Base-by-base conservation (phyloP, 2,888 invertebrate species). In the Druceiella hillmani region DNA sequence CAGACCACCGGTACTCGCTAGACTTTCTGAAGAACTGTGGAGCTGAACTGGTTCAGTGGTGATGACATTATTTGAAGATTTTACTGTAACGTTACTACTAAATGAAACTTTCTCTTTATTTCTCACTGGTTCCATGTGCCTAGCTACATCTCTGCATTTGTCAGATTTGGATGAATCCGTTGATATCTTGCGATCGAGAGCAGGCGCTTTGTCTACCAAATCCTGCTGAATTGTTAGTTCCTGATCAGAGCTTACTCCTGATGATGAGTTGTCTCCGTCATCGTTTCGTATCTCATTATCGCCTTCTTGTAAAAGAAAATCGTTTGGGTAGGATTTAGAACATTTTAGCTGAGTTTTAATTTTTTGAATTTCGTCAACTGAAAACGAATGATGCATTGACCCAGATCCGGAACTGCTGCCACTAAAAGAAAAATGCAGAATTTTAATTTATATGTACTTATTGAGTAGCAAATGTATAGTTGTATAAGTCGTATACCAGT, bases 341-440 rank as follows among this genome's bases (percentile, higher is more conserved):
- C 87, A 85, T 59, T 88, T 89, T 41, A 92, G 71, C 53, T 87
- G 81, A 16, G 85, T 86, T 48, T 88, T 76, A 46, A 88, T 87
- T 61, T 87, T 88, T 59, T 89, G 88, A 37, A 90, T 89, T 64
- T 90, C 90, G 60, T 90, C 89, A 40, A 88, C 89, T 35, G 87
- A 87, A 64, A 89, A 83, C 45, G 88, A 88, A 58, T 87, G 89
- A 41, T 87, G 85, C 62, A 87, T 76, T 9, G 87, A 86, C 41
- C 83, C 77, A 13, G 83, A 84, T 2, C 83, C 82, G 14, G 82
- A 78, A 53, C 81, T 82, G 61, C 83, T 83, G 40, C 83, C 83
- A 56, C 83, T 82, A 62, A n/a, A 64, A 65, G 34, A 33, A n/a
- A n/a, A n/a, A n/a, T n/a, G n/a, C n/a, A n/a, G n/a, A n/a, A n/a